Conservation (phyloP, 2,797 vertebrate genomes). For the Enteromius treurensis region DNA sequence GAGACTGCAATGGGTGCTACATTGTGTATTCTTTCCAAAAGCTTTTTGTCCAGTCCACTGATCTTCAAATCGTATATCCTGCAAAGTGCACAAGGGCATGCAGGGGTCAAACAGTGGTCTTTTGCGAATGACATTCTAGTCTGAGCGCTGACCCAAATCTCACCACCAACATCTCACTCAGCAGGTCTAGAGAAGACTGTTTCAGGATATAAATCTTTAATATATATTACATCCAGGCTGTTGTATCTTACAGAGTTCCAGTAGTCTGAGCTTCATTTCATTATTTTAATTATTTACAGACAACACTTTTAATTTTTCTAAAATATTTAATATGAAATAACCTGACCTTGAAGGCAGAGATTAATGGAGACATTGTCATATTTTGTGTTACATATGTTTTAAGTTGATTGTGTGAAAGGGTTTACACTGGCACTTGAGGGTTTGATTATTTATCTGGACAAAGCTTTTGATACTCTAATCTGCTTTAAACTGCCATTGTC, state of each 20-base stretch:
- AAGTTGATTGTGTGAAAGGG: slow-evolving; percentile 42
- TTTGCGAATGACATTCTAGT: slow-evolving; percentile 55
- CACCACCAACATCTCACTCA: slow-evolving; percentile 47
- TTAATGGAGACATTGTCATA: slow-evolving; percentile 24
- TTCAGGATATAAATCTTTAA: slow-evolving; percentile 3
- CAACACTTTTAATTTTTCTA: not conserved
- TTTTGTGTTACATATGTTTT: slow-evolving; percentile 37
- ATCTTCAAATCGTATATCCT: slow-evolving; percentile 28
- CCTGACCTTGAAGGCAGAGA: slow-evolving; percentile 11
- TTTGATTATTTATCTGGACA: slow-evolving; percentile 28
- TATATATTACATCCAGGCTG: not conserved
- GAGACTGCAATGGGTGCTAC: slow-evolving; percentile 20
- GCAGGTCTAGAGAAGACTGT: slow-evolving; percentile 41
- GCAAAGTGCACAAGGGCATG: slow-evolving; percentile 44
- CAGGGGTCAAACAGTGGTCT: slow-evolving; percentile 54
- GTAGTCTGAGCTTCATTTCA: not conserved
- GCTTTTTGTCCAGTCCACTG: slow-evolving; percentile 42
- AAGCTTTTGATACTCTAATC: slow-evolving; percentile 37
- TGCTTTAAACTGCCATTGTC: slow-evolving; percentile 45
- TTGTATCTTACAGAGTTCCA: not conserved
- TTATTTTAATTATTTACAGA: slow-evolving; percentile 22
- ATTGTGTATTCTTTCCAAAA: slow-evolving; percentile 36
- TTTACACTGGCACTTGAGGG: slow-evolving; percentile 21
- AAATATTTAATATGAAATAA: slow-evolving; percentile 14
- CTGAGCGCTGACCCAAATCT: slow-evolving; percentile 59